Evolutionary conservation across 2,797 vertebrate genomes (phyloP).

Genomic region (Tokudaia tokunoshimensis): DNA sequence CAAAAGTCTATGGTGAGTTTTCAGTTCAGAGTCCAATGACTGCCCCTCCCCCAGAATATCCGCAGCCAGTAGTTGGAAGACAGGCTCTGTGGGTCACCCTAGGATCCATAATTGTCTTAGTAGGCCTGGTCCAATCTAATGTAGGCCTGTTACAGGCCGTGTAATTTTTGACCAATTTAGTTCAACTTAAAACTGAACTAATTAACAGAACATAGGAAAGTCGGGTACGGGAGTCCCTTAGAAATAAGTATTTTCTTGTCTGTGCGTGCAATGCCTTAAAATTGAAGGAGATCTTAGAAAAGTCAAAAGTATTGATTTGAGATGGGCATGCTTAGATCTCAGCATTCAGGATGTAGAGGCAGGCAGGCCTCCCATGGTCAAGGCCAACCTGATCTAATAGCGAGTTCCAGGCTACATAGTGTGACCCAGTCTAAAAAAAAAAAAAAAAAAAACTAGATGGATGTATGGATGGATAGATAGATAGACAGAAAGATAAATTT

Average conservation of each 20-base stretch:
- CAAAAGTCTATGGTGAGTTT: background rate
- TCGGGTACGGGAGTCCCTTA: background rate
- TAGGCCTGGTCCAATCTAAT: background rate
- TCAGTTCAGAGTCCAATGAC: background rate
- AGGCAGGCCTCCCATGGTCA: background rate
- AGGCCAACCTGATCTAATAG: background rate
- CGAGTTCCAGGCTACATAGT: background rate
- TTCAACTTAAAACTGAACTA: constrained; percentile 48
- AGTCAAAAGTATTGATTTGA: constrained; percentile 13
- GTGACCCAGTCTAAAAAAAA: background rate
- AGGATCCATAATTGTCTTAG: background rate
- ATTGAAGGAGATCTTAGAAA: constrained; percentile 59
- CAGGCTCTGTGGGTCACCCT: background rate
- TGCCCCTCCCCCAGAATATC: background rate
- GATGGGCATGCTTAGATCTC: background rate
- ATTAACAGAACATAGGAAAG: background rate
- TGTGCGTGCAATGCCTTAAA: background rate
- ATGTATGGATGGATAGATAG: background rate
- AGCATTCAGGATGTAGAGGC: background rate
- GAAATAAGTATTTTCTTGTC: constrained; percentile 41
- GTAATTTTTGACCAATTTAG: constrained; percentile 54
- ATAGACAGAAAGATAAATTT: background rate
- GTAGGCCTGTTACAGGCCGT: background rate
- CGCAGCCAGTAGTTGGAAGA: background rate
- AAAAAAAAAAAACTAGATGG: background rate